Evolutionary conservation across 1,140 invertebrate species (phyloP), one percentile per base, ranked within the genome.

Genomic region (Lerema accius): DNA sequence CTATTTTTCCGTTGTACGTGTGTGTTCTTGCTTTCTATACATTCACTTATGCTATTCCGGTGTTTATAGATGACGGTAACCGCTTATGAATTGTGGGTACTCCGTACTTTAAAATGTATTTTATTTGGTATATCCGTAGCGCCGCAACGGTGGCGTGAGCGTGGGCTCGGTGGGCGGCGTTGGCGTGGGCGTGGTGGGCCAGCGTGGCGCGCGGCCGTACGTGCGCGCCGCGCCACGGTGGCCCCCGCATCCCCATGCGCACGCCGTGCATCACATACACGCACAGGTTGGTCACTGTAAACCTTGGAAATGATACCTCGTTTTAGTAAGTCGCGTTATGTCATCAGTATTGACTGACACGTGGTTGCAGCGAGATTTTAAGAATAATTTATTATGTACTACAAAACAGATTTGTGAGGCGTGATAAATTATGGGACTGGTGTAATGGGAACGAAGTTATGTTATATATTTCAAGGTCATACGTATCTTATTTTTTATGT

Each of bases 171-270:
- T 15, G 73, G 67, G 9, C 4, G 68, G 70, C 46, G 69, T 71
- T 43, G 71, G 74, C 50, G 72, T 75, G 48, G 76, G 78, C 62
- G 81, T 77, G 5, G 76, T 79, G 62, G 79, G 71, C 5, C 68
- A 71, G 14, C 69, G 82, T 15, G 73, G 67, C 11, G 73, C 78
- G 9, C 81, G 83, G 15, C 82, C 84, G 15, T 85, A 80, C 72
- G 84, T 82, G 48, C 78, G 82, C 5, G 78, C 80, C 69, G 80
- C 85, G 48, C 67, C 80, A 35, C 73, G 83, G 32, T 88, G 83
- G 82, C 78, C 83, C 39, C 72, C 78, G 59, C 76, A 77, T 51
- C 69, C 72, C 11, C 69, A 69, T 53, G 40, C 35, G 49, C 53
- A 58, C 42, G 37, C 42, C 43, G 48, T 71, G 39, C 73, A 74